phyloP scores from a whole-genome alignment of 2,797 vertebrate species.

The Rhabdophis nuchalis region DNA sequence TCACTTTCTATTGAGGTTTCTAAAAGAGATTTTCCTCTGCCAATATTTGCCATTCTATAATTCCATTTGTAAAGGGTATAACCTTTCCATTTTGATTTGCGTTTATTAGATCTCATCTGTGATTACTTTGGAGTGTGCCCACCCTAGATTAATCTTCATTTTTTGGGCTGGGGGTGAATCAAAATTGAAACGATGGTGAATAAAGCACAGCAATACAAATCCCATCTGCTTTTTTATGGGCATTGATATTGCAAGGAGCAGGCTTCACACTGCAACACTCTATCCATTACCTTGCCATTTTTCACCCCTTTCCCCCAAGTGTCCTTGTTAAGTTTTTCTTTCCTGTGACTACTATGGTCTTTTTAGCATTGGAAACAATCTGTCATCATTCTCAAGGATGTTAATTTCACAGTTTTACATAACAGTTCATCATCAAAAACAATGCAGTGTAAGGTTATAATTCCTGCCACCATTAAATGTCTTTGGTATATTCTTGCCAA shows the following conservation, averaged over 20 bases:
- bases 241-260: neutral
- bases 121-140: neutral
- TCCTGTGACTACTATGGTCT: neutral
- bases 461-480: neutral
- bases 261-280: neutral
- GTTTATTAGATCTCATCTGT: neutral
- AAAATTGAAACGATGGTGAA: neutral
- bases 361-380: neutral
- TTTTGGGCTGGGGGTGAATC: neutral
- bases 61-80: neutral
- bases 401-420: neutral
- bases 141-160: neutral
- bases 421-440: neutral
- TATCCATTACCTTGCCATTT: neutral
- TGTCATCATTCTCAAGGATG: neutral
- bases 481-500: neutral
- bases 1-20: neutral
- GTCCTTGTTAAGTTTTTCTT: neutral
- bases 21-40: neutral
- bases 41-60: neutral
- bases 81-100: neutral
- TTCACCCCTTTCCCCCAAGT: neutral
- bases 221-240: neutral
- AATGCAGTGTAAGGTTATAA: neutral
- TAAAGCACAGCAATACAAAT: neutral